Base-by-base conservation (phyloP, 2,797 vertebrate species). In the Sciurus vulgaris region DNA sequence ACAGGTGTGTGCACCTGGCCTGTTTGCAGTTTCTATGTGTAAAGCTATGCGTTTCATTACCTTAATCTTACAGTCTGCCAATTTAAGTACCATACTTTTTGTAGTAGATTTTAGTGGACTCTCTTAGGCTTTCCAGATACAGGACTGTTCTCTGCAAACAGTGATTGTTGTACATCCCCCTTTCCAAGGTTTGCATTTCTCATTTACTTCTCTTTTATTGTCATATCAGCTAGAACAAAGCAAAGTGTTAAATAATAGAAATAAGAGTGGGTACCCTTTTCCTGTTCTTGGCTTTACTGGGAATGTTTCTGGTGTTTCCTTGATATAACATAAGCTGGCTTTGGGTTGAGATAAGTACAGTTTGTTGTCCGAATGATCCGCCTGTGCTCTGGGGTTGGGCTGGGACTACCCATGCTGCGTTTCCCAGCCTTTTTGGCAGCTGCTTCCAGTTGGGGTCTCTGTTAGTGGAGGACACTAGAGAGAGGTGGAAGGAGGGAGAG, bases 161-260 rank as follows among this genome's bases (percentile, higher is more conserved):
- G 44, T 59, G 38, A 72, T 91, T 90, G 49, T 78, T 83, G 11
- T 67, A 49, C 33, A 87, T 73, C 17, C 38, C 78, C 44, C 30
- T 78, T 82, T 86, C 61, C 54, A 79, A 59, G n/a, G n/a, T 90
- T 76, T 65, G 10, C 17, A 70, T 82, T 93, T 86, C 41, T 47
- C 72, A 33, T 70, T 85, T 92, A 81, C 69, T 94, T 85, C 41
- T 74, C n/a, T 79, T 35, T 10, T 79, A 8, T 73, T 35, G 77
- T 82, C 63, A 7, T 54, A 70, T 69, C 77, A 47, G 15, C 7
- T 30, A 78, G 35, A 22, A 26, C 28, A 78, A 56, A 84, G 54
- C 38, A 78, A 73, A 73, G 51, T 84, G 49, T 83, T 49, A 65
- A 86, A 82, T 63, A 76, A 8, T 73, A 76, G 30, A 56, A 70